phyloP scores from a whole-genome alignment of 2,888 invertebrate species.

The Drosophila multiciliata region DNA sequence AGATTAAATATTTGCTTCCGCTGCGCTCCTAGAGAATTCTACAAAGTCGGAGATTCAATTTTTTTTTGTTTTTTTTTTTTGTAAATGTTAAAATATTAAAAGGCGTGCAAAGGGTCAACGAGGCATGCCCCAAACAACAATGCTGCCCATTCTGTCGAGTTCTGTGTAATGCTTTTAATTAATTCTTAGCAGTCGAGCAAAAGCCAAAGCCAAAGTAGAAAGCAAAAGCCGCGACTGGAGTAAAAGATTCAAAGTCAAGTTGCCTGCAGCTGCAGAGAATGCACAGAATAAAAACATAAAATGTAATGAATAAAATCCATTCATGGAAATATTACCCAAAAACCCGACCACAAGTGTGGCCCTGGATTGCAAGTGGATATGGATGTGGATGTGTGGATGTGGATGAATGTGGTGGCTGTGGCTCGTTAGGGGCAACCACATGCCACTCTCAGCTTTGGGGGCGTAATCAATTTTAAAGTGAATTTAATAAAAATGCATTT shows the following conservation, averaged over 20 bases:
- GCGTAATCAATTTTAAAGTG: constrained; percentile 73
- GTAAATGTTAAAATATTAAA: constrained; percentile 30
- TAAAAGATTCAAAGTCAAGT: constrained; percentile 69
- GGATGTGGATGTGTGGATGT: constrained; percentile 17
- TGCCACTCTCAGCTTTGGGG: constrained; percentile 42
- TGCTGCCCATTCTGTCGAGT: constrained; percentile 58
- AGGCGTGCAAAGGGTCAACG: constrained; percentile 37
- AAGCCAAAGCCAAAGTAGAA: constrained; percentile 6
- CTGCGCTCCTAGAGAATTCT: not conserved
- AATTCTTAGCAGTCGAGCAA: constrained; percentile 59
- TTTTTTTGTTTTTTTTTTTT: not conserved
- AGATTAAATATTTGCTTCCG: constrained; percentile 12
- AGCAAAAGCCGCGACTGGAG: constrained; percentile 15
- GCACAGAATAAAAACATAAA: constrained; percentile 35
- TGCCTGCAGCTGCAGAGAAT: constrained; percentile 36
- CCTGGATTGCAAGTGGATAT: constrained; percentile 31
- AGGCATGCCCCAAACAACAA: constrained; percentile 48
- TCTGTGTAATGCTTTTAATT: constrained; percentile 68
- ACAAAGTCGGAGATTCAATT: not conserved
- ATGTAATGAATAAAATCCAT: constrained; percentile 73
- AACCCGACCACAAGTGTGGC: constrained; percentile 51
- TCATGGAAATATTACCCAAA: constrained; percentile 63
- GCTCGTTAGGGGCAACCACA: constrained; percentile 63
- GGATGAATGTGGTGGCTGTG: constrained; percentile 23
- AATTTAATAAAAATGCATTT: constrained; percentile 73